Evolutionary conservation across 2,888 invertebrate species (phyloP).

Genomic region (Epistrophella euchroma): DNA sequence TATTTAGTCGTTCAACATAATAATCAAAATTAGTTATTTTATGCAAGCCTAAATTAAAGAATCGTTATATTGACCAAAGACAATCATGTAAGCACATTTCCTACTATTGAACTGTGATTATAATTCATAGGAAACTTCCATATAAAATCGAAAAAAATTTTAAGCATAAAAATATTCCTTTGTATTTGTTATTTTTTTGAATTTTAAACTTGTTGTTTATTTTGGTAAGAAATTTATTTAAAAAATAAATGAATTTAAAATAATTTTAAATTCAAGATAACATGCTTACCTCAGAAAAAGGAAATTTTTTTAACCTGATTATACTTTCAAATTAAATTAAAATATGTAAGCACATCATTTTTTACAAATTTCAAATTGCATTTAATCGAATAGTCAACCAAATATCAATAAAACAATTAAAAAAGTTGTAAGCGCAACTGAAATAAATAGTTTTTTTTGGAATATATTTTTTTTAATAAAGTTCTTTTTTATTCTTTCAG

Average conservation of each 20-base stretch:
- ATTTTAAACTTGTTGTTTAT: too few relatives aligned
- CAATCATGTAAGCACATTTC: constrained; percentile 9
- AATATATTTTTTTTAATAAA: background rate
- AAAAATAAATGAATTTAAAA: too few relatives aligned
- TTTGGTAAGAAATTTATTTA: too few relatives aligned
- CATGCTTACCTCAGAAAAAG: too few relatives aligned
- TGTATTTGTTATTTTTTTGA: too few relatives aligned
- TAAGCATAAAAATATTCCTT: too few relatives aligned
- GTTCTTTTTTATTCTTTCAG: constrained; percentile 83
- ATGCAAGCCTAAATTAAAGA: too few relatives aligned
- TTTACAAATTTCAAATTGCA: background rate
- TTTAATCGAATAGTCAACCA: background rate
- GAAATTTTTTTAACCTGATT: too few relatives aligned
- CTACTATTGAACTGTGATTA: background rate
- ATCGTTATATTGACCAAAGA: background rate
- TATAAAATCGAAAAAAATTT: background rate
- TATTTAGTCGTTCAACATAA: background rate
- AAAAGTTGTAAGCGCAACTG: background rate
- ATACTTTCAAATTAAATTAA: background rate
- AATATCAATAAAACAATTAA: background rate
- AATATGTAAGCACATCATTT: background rate
- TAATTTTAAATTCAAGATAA: too few relatives aligned
- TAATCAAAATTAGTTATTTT: background rate
- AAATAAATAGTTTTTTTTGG: background rate
- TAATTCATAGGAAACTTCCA: background rate